Base-by-base conservation (phyloP, 2,113 vertebrate genomes). In the Melospiza georgiana region DNA sequence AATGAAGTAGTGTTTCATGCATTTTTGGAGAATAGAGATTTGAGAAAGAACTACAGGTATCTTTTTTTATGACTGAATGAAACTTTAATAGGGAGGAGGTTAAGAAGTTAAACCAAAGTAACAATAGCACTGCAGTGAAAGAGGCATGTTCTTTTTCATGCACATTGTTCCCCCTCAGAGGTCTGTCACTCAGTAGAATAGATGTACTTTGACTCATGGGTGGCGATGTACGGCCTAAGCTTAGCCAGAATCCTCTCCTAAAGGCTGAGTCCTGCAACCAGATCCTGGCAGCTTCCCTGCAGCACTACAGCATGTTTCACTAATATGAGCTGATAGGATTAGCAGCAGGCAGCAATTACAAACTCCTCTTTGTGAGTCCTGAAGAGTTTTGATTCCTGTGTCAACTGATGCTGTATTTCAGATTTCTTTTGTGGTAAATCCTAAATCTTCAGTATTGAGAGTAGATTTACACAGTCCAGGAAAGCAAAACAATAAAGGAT, bases 31-130 rank as follows among this genome's bases (percentile, higher is more conserved):
- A 61, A 58, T 2, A 58, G 48, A 87, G 68, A 78, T 59, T 90
- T 92, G 90, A 88, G 92, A 96, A 93, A 68, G 51, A 89, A 31
- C 62, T 95, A 85, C 18, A 19, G 37, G 90, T 92, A 82, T 44
- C 37, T 76, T 73, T 88, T 94, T 94, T 91, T 79, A 84, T 78
- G 39, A 68, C 68, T 87, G 78, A 94, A 89, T 72, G 79, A 96
- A 94, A 83, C 91, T 90, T 92, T 89, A 83, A 86, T 96, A 97
- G 94, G 82, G 95, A 98, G 59, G 68, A 74, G 96, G 97, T 97
- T 98, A 98, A 98, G 97, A 97, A 97, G 97, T 97, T 98, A 98
- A 98, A 97, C 91, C 97, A 19, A 90, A 80, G 65, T 30, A 93
- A 98, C 97, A 98, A 97, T 92, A 90, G 90, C 30, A 9, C 81